Conservation (phyloP, 2,113 vertebrate species). For the Brachionichthys hirsutus region DNA sequence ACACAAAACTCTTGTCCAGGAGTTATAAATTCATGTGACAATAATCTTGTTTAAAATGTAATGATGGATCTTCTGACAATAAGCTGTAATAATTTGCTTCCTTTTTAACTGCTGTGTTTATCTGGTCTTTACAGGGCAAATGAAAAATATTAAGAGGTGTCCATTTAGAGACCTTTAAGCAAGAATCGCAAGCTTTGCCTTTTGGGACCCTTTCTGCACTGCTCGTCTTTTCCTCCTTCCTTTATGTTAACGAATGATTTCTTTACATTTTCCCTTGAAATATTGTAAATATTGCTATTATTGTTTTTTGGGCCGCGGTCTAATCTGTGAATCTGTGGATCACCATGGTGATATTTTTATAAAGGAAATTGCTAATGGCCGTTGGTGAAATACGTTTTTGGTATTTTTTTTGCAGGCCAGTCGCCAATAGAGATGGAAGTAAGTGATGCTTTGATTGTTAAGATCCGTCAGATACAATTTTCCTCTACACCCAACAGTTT, state of each 20-base stretch:
- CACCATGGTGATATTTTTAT: conserved; percentile 78
- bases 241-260: conserved; percentile 15
- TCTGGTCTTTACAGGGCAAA: conserved; percentile 83
- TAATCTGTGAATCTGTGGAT: conserved; percentile 63
- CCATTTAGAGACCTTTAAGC: conserved; percentile 80
- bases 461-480: conserved; percentile 27
- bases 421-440: conserved; percentile 31
- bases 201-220: conserved; percentile 63
- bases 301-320: conserved; percentile 34
- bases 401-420: conserved; percentile 45
- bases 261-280: conserved; percentile 26
- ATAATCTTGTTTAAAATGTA: too few relatives aligned
- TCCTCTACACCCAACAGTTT: conserved; percentile 16
- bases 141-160: conserved; percentile 85
- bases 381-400: conserved; percentile 62
- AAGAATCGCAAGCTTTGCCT: conserved; percentile 66
- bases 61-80: too few relatives aligned
- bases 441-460: conserved; percentile 29
- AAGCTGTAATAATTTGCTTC: too few relatives aligned
- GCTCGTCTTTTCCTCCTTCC: conserved; percentile 42
- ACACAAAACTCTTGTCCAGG: too few relatives aligned
- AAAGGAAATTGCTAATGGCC: conserved; percentile 67
- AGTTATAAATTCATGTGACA: too few relatives aligned
- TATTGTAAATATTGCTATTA: conserved; percentile 71
- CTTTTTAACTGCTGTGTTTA: conserved; percentile 35